Evolutionary conservation across 2,888 invertebrate species (phyloP).

Genomic region (Rugalucina vietnamica): DNA sequence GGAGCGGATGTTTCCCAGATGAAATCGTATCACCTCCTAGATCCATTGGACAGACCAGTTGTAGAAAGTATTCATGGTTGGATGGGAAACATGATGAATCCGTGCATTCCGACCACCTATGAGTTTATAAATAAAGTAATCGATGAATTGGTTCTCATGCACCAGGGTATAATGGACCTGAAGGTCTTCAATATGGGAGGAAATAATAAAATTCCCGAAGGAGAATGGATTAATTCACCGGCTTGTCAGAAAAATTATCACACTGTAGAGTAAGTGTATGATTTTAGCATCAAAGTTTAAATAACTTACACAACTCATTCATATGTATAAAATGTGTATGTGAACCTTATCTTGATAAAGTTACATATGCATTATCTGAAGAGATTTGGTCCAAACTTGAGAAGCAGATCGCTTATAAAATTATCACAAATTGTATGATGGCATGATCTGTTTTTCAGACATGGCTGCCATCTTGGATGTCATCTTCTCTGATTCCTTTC

Average conservation of each 20-base stretch:
- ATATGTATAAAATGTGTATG: too few relatives aligned
- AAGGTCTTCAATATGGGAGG: background rate
- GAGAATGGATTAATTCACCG: background rate
- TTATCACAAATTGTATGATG: too few relatives aligned
- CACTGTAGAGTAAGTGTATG: background rate
- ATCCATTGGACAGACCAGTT: conserved; percentile 52
- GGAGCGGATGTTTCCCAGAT: conserved; percentile 15
- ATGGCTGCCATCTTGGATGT: too few relatives aligned
- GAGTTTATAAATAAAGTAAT: conserved; percentile 26
- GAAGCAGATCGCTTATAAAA: too few relatives aligned
- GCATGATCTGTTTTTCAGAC: too few relatives aligned
- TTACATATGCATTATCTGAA: too few relatives aligned
- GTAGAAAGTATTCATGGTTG: conserved; percentile 66
- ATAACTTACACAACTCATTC: too few relatives aligned
- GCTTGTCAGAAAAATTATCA: background rate
- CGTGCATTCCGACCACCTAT: conserved; percentile 67
- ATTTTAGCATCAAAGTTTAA: too few relatives aligned
- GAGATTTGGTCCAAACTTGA: too few relatives aligned
- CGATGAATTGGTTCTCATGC: background rate
- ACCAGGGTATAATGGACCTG: background rate
- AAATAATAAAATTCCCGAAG: background rate
- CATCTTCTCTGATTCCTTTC: too few relatives aligned
- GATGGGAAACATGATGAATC: conserved; percentile 71
- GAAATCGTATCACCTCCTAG: conserved; percentile 51
- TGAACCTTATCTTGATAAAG: too few relatives aligned